These are phyloP conservation scores for Carassius gibelio DNA, from an alignment of 2,113 vertebrate species.

Conservation along the genomic window DNA sequence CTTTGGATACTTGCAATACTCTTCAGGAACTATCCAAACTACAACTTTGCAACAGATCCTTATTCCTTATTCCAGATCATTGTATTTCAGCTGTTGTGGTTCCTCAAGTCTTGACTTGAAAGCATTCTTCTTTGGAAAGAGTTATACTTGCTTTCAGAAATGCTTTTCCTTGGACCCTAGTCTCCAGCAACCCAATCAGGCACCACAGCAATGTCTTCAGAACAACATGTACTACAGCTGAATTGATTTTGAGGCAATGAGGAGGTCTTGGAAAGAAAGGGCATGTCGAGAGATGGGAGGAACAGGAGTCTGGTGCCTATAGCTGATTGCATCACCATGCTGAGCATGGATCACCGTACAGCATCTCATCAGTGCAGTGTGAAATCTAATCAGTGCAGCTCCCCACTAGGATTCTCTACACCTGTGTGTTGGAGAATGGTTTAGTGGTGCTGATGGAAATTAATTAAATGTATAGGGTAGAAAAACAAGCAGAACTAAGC, in stretches of 20 bases:
- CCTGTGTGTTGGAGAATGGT: not conserved
- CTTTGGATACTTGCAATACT: no score
- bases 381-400: slow-evolving; percentile 42
- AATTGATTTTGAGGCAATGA: not conserved
- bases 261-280: not conserved
- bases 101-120: not conserved
- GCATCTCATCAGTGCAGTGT: slow-evolving; percentile 20
- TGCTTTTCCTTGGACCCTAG: not conserved
- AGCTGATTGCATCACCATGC: slow-evolving; percentile 33
- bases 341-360: slow-evolving; percentile 10
- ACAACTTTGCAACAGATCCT: not conserved
- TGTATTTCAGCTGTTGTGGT: not conserved
- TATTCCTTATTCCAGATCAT: not conserved
- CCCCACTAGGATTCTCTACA: not conserved
- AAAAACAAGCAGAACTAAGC: slow-evolving; percentile 20
- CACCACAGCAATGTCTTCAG: not conserved
- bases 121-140: not conserved
- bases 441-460: slow-evolving; percentile 9
- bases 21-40: no score
- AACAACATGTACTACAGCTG: not conserved
- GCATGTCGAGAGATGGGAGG: not conserved
- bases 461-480: slow-evolving; percentile 9
- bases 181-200: not conserved
- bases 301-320: not conserved
- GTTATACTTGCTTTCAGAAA: no score